A percentile compares a stretch with the other conserved stretches of the same genome.
These are phyloP conservation scores for Stegophylla sp. DNA, from an alignment of 2,888 invertebrate species.

Conservation along the genomic window DNA sequence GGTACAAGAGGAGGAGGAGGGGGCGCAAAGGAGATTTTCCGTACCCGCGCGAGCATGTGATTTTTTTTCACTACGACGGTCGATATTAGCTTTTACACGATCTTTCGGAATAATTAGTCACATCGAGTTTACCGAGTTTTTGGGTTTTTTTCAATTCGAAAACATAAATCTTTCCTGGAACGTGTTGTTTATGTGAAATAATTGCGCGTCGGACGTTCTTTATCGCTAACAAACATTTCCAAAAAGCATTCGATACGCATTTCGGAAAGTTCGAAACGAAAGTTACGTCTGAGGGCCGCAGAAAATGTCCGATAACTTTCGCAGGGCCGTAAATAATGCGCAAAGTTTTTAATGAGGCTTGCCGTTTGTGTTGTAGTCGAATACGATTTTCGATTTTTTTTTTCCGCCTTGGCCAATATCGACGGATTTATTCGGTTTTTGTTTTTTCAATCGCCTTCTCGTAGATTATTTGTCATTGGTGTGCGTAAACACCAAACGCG, in stretches of 20 bases:
- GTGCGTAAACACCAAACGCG: too few relatives aligned
- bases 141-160: background rate
- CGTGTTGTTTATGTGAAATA: background rate
- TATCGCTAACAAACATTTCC: too few relatives aligned
- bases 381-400: background rate
- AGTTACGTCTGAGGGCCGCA: background rate
- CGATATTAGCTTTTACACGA: background rate
- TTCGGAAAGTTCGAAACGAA: background rate
- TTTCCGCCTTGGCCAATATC: background rate
- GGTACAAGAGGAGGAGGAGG: too few relatives aligned
- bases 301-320: constrained; percentile 26
- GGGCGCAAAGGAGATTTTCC: background rate
- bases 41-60: background rate
- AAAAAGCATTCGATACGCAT: background rate
- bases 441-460: background rate
- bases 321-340: background rate
- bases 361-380: background rate
- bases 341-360: constrained; percentile 10
- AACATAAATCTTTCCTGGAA: background rate
- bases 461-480: too few relatives aligned
- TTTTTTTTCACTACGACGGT: background rate
- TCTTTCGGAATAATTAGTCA: background rate
- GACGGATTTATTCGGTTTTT: background rate
- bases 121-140: too few relatives aligned
- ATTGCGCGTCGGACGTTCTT: background rate